Percentiles rank a stretch among this genome's conserved stretches.
Conservation (phyloP, 2,888 invertebrate genomes). For the Plagodis dolabraria region DNA sequence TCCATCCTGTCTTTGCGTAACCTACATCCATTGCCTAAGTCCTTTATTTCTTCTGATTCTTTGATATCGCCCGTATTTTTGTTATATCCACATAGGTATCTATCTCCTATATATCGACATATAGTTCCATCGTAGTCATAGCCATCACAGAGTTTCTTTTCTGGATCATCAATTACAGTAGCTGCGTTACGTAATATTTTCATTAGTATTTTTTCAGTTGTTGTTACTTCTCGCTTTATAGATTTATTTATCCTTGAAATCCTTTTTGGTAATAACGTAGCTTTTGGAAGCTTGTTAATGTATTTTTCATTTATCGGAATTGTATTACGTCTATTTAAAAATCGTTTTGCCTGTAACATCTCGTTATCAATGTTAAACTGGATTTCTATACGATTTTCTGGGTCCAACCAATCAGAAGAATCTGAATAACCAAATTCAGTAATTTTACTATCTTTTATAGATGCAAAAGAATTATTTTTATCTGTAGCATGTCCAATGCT, state of each 20-base stretch:
- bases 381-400: constrained; percentile 3
- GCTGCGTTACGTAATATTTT: constrained; percentile 11
- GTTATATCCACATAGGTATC: constrained; percentile 70
- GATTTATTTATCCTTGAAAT: not conserved
- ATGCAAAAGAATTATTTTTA: not conserved
- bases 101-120: constrained; percentile 56
- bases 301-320: not conserved
- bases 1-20: constrained; percentile 64
- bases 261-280: not conserved
- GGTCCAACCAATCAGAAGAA: constrained; percentile 19
- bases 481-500: not conserved
- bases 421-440: not conserved
- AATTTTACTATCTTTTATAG: not conserved
- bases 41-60: constrained; percentile 37
- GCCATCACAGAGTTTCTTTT: constrained; percentile 39
- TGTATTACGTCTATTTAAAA: not conserved
- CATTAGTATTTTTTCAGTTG: constrained; percentile 2
- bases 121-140: constrained; percentile 59
- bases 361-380: not conserved
- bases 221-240: constrained; percentile 3
- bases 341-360: not conserved
- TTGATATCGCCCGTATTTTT: constrained; percentile 54
- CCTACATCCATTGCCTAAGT: constrained; percentile 59
- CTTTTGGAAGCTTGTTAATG: not conserved
- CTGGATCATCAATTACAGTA: not conserved